Evolutionary conservation across 1,140 invertebrate genomes (phyloP), one percentile per base, ranked within the genome.

Genomic region (Hylyphantes graminicola): DNA sequence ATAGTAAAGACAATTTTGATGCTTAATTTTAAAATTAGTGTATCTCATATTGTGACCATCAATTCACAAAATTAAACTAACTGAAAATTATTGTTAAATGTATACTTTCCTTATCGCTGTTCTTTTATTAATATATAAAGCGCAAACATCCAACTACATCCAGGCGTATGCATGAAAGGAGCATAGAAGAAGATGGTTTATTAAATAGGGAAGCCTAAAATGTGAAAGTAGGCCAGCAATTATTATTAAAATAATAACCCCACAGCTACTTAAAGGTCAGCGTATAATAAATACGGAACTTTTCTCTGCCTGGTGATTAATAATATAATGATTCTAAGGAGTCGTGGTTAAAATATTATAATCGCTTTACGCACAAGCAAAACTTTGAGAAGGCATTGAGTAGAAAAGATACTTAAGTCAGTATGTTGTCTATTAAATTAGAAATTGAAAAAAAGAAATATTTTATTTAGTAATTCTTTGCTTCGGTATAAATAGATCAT

Each of bases 221-320:
- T 81, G 59, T 75, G 75, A 83, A 83, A 83, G 80, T 83, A 59
- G 59, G 53, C 64, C 80, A 55, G 61, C 80, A 67, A 83, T 74
- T 83, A 74, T 83, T 74, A 83, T 83, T 83, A 72, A 83, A 75
- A 74, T 74, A 83, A 35, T 35, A 74, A 74, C 55, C 80, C 80
- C 51, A 15, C 50, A 13, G 48, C 57, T 59, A 57, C 72, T 83
- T 74, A 74, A 83, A 83, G 80, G 80, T 83, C 80, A 83, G 74
- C 61, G 15, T 13, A 63, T 83, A 83, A 83, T 83, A 83, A 83
- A 83, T 83, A 83, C 70, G 72, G 75, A 83, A 83, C 80, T 83
- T 83, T 83, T 83, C 80, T 75, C 80, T 67, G 17, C 63, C 51
- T 9, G 35, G 61, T 83, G 50, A 83, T 83, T 83, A 83, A 83